Evolutionary conservation across 2,888 invertebrate species (phyloP).

Genomic region (Thymelicus lineola): DNA sequence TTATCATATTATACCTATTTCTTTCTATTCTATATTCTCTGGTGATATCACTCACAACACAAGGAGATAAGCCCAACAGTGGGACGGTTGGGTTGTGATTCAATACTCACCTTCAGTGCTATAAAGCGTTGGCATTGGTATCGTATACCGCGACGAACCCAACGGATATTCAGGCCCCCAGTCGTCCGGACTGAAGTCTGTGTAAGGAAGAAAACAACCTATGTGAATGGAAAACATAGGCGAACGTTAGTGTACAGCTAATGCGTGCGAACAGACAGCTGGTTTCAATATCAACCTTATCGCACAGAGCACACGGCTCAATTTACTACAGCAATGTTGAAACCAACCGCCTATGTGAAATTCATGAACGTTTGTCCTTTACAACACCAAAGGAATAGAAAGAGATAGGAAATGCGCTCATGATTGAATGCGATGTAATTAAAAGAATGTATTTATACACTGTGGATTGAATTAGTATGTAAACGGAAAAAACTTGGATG

Average conservation of each 20-base stretch:
- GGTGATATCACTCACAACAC: too few species aligned
- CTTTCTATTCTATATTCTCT: too few species aligned
- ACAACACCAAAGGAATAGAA: constrained; percentile 25
- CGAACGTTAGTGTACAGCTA: constrained; percentile 62
- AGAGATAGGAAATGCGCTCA: constrained; percentile 25
- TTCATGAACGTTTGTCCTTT: constrained; percentile 26
- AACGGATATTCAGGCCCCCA: constrained; percentile 88
- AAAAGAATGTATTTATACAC: constrained; percentile 37
- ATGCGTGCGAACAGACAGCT: constrained; percentile 40
- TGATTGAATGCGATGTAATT: constrained; percentile 25
- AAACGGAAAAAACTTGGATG: constrained; percentile 1
- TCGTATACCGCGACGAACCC: constrained; percentile 81
- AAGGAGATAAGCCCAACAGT: not conserved
- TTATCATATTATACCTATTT: too few species aligned
- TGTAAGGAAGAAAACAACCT: constrained; percentile 85
- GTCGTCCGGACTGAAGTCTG: constrained; percentile 86
- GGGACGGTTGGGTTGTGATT: constrained; percentile 36
- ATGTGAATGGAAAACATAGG: constrained; percentile 80
- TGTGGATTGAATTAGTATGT: constrained; percentile 15
- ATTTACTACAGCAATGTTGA: constrained; percentile 7
- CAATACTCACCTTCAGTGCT: constrained; percentile 87
- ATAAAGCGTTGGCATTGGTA: constrained; percentile 93
- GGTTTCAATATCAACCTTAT: constrained; percentile 42
- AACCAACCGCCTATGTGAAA: constrained; percentile 21
- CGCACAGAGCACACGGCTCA: not conserved